Percentiles rank a stretch among this genome's conserved stretches.
Conservation (phyloP, 2,888 invertebrate species). For the Labia minor region DNA sequence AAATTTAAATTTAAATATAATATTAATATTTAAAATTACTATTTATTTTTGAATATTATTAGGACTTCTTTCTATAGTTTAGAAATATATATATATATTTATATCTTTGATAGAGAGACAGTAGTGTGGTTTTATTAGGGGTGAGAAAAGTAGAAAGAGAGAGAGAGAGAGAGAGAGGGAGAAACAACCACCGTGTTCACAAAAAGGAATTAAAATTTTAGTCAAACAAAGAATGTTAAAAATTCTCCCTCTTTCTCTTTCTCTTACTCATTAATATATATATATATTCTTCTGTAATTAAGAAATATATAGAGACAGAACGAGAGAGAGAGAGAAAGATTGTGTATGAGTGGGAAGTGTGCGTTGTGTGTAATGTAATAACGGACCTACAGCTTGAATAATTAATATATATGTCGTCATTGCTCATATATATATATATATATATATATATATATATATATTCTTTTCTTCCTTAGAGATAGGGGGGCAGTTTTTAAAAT, state of each 20-base stretch:
- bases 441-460: background rate
- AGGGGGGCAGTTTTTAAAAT: constrained; percentile 13
- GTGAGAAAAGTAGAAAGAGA: no score
- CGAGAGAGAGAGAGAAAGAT: background rate
- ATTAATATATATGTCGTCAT: constrained; percentile 4
- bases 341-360: no score
- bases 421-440: background rate
- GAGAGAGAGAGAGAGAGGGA: no score
- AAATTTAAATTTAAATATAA: no score
- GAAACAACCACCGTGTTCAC: background rate
- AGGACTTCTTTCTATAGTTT: no score
- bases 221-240: constrained; percentile 13
- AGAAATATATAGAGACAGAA: background rate
- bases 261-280: background rate
- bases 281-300: constrained; percentile 1
- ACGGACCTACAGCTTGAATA: constrained; percentile 13
- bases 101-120: no score
- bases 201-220: constrained; percentile 13
- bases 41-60: no score
- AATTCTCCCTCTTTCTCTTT: background rate
- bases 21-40: no score
- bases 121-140: no score
- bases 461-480: background rate
- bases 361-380: constrained; percentile 8
- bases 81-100: no score